Evolutionary conservation across 1,140 invertebrate genomes (phyloP), one percentile per base, ranked within the genome.

Genomic region (Holcopasites calliopsidis): DNA sequence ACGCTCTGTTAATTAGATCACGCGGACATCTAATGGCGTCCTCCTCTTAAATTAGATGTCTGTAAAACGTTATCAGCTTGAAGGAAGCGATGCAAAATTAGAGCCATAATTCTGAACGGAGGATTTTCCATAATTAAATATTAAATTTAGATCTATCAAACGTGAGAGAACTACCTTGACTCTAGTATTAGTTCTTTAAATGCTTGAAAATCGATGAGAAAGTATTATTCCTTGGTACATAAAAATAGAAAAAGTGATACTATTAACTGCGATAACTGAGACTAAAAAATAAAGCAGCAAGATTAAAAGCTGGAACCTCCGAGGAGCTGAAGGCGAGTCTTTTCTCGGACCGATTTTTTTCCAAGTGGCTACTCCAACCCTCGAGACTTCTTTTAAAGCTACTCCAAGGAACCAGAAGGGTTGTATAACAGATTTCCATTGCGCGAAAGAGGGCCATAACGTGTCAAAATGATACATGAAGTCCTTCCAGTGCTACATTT

Each of bases 381-480:
- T 42, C 38, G 16, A 66, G 38, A 28, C 28, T 31, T 40, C 28
- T 65, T 44, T n/a, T 66, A 55, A 26, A 47, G 28, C 62, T 26
- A 16, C 62, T 38, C 62, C 18, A 38, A 55, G 71, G 52, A 66
- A 57, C 16, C 3, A 38, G 40, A 55, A 66, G 40, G 10, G 57
- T 57, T 47, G 42, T 71, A 26, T 47, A 66, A 74, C 71, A 74
- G 71, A 74, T 74, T 74, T 74, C 50, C 40, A 74, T 6, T 38
- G 62, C 61, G 44, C 71, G 38, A 54, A 66, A 74, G 50, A 55
- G 50, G 62, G 71, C 50, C 71, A 74, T 74, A 74, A 74, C 61
- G 62, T 50, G 71, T 66, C 71, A 74, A 35, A 74, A 57, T 74
- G 71, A 74, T 74, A 64, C 71, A 74, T 42, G 62, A 54, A 50